Percentiles rank a stretch among this genome's conserved stretches.
phyloP scores from a whole-genome alignment of 64 coral and sea anemone species.

The Porites australiensis region DNA sequence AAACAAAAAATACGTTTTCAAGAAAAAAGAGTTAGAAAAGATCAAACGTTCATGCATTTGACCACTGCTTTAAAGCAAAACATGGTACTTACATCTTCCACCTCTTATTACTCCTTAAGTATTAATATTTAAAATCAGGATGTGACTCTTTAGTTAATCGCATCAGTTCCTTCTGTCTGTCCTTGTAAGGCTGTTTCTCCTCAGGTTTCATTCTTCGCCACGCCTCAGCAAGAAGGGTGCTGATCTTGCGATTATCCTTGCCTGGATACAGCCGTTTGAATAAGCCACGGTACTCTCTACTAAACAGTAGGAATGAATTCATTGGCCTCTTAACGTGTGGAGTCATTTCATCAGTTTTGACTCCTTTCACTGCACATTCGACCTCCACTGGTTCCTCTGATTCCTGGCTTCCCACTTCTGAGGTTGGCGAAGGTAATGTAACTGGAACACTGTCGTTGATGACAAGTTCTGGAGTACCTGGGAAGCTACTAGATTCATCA shows the following conservation, averaged over 20 bases:
- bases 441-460: not conserved
- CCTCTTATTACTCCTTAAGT: too few relatives aligned
- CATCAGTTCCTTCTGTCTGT: conserved; percentile 57
- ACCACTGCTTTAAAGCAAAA: too few relatives aligned
- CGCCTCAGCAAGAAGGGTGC: conserved; percentile 56
- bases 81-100: too few relatives aligned
- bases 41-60: too few relatives aligned
- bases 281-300: conserved; percentile 24
- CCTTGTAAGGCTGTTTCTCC: conserved; percentile 54
- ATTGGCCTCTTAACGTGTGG: conserved; percentile 64
- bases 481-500: not conserved
- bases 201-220: conserved; percentile 56
- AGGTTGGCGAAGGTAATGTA: not conserved
- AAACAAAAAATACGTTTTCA: too few relatives aligned
- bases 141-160: conserved; percentile 57
- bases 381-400: not conserved
- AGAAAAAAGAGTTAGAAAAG: too few relatives aligned
- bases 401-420: conserved; percentile 26
- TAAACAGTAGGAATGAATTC: conserved; percentile 71
- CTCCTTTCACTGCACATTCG: not conserved
- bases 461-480: conserved; percentile 7
- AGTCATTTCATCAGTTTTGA: not conserved
- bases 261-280: conserved; percentile 65
- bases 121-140: conserved; percentile 69
- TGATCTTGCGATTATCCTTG: conserved; percentile 61